Base-by-base conservation (phyloP, 2,113 vertebrate species). In the Stictonetta naevosa region DNA sequence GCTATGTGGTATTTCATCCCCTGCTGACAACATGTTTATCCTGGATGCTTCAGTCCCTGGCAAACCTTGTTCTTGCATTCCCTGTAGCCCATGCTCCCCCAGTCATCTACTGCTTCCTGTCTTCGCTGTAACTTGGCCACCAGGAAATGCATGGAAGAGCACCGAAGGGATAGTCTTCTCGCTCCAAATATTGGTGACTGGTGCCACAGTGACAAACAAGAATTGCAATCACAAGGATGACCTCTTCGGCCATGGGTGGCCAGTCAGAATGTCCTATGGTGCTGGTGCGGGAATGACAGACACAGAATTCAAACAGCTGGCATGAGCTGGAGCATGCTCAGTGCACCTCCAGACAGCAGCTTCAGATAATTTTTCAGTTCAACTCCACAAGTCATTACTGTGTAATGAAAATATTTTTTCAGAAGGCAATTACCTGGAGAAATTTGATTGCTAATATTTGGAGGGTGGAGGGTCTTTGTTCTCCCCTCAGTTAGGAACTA, bases 21-120 rank as follows among this genome's bases (percentile, higher is more conserved):
- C 40, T 68, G 73, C 67, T 42, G 22, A 62, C n/a, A 83, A 40
- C 3, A 18, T 23, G 53, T 74, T 58, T 36, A 71, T 46, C n/a
- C 34, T 22, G 25, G 33, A 11, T 34, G n/a, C 38, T 83, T 73
- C 59, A 55, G 66, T 60, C 26, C 40, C 48, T 69, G 23, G 4
- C 60, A 63, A 63, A 36, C 34, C 25, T 25, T 63, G 34, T 12
- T 64, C 53, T 36, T 50, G 46, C 3, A 12, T 34, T 78, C 3
- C 0, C 25, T 0, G 1, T 11, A 83, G n/a, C 25, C 29, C 11
- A 1, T 11, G 60, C 26, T 68, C 21, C 40, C 19, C 19, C 34
- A 62, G 60, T 40, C 7, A 11, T 9, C 46, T 68, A n/a, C 74
- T 68, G 74, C 86, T 66, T 31, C 58, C 58, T 38, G 58, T 22